phyloP scores from a whole-genome alignment of 2,113 vertebrate genomes.

The Paratilapia polleni region DNA sequence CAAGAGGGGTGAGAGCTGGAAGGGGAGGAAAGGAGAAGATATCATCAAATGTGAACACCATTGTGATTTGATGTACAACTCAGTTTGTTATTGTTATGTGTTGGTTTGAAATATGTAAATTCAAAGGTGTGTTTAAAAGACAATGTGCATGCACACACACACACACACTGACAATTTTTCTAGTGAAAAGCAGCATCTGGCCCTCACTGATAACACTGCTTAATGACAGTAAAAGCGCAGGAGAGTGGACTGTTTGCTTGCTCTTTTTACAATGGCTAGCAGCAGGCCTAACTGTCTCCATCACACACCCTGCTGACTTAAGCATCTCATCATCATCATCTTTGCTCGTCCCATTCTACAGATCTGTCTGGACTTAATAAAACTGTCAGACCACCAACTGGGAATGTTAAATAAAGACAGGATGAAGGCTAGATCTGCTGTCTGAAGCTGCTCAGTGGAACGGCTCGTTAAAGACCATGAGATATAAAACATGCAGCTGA shows the following conservation, averaged over 20 bases:
- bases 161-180: neutral
- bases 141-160: constrained; percentile 3
- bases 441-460: constrained; percentile 25
- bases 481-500: constrained; percentile 30
- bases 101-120: constrained; percentile 15
- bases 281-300: constrained; percentile 58
- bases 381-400: constrained; percentile 66
- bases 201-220: constrained; percentile 58
- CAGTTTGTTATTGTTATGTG: constrained; percentile 43
- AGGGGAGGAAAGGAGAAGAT: constrained; percentile 24
- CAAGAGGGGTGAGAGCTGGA: constrained; percentile 62
- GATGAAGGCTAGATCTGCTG: constrained; percentile 21
- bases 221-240: constrained; percentile 47
- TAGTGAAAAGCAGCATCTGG: constrained; percentile 57
- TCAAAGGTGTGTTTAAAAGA: neutral
- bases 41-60: constrained; percentile 66
- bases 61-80: constrained; percentile 72
- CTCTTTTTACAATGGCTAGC: constrained; percentile 51
- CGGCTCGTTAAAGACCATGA: constrained; percentile 33
- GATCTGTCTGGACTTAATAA: constrained; percentile 65
- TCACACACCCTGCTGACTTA: constrained; percentile 62
- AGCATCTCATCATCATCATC: constrained; percentile 59
- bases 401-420: constrained; percentile 58
- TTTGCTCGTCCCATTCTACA: constrained; percentile 31
- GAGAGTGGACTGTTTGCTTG: constrained; percentile 34